Evolutionary conservation across 1,140 invertebrate species (phyloP), one percentile per base, ranked within the genome.

Genomic region (Eurosta solidaginis): DNA sequence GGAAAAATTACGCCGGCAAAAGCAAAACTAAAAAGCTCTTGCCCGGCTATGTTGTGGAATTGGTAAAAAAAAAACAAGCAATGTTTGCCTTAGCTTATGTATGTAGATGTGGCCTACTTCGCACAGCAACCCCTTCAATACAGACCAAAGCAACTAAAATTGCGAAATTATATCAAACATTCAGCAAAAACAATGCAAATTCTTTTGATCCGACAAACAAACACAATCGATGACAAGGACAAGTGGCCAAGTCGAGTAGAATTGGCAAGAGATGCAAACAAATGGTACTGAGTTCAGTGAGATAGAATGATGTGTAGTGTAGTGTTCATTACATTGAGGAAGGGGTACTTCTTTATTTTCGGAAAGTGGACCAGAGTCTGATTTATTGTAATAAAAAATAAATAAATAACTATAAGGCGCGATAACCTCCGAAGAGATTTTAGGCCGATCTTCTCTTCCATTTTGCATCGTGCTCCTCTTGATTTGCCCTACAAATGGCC

Each of bases 91-190:
- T n/a, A n/a, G n/a, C n/a, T n/a, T n/a, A n/a, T n/a, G n/a, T n/a
- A n/a, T n/a, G n/a, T n/a, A 17, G 14, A 33, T 17, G 2, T 22
- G 10, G 17, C 54, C n/a, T 17, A 1, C 29, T 9, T 17, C 54
- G 9, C 14, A 14, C 29, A 59, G 12, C 7, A 36, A n/a, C n/a
- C n/a, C 12, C 17, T 27, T 25, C 27, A 68, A 20, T 7, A 6
- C 17, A 36, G 9, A 68, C 59, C n/a, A n/a, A n/a, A n/a, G 33
- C 59, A 68, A 17, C 59, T 68, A 68, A 54, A 40, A 68, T 17
- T 68, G 59, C 36, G 59, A 68, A 68, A 68, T 68, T 68, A n/a
- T 68, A 68, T 68, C 40, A 68, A 68, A 42, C 59, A 68, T 40
- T 33, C 33, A 42, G 17, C 59, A 14, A 68, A 17, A 17, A 68